These are phyloP conservation scores for Actinernus sp. DNA, from an alignment of 92 coral and sea anemone genomes.

Conservation along the genomic window DNA sequence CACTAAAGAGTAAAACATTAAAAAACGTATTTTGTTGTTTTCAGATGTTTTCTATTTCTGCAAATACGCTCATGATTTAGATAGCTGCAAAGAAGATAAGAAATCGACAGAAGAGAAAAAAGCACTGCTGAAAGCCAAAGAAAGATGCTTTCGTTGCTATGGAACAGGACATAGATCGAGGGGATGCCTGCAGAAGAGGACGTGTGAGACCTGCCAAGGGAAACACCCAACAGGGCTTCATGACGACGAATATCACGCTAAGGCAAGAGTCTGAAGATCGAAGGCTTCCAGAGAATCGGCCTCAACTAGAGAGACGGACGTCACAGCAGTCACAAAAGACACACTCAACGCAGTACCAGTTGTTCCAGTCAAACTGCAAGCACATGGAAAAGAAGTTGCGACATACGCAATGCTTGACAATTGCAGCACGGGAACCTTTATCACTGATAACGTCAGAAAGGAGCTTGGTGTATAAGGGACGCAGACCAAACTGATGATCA, in stretches of 20 bases:
- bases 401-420: no score
- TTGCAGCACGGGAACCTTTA: no score
- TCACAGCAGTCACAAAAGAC: not conserved
- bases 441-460: no score
- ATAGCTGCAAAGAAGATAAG: constrained; percentile 8
- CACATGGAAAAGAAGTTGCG: constrained; percentile 18
- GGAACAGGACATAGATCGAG: constrained; percentile 33
- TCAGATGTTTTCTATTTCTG: no score
- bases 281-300: not conserved
- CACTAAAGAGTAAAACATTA: no score
- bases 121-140: constrained; percentile 18
- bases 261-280: not conserved
- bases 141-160: constrained; percentile 19
- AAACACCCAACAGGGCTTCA: constrained; percentile 43
- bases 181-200: constrained; percentile 21
- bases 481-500: constrained; percentile 31
- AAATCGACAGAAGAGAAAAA: no score
- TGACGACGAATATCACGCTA: constrained; percentile 34
- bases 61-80: constrained; percentile 8
- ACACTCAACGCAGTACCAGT: constrained; percentile 27
- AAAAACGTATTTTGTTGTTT: no score
- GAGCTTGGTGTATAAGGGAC: no score
- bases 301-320: constrained; percentile 8
- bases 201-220: constrained; percentile 19
- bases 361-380: constrained; percentile 46